These are phyloP conservation scores for Ceyx melanurus DNA, from an alignment of 2,113 vertebrate genomes.

Conservation along the genomic window DNA sequence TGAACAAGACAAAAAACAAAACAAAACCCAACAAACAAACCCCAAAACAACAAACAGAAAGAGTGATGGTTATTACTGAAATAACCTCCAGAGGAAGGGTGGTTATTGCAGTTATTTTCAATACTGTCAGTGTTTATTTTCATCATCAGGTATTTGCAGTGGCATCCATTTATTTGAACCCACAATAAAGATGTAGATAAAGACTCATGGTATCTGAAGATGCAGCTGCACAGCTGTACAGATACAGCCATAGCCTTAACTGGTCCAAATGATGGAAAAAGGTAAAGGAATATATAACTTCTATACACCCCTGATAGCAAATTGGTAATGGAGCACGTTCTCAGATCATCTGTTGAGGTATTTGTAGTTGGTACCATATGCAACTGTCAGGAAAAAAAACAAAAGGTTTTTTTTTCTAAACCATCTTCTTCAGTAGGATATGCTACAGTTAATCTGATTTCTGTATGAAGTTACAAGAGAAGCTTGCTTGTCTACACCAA, in stretches of 20 bases:
- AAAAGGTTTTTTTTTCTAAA: not conserved
- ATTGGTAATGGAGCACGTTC: not conserved
- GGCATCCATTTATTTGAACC: not conserved
- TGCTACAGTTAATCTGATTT: not conserved
- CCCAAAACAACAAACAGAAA: not conserved
- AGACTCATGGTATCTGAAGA: not conserved
- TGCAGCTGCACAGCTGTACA: not conserved
- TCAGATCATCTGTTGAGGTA: not conserved
- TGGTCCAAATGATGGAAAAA: not conserved
- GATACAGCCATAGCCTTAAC: not conserved
- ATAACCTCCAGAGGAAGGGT: not conserved
- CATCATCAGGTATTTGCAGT: fast-evolving
- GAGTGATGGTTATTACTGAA: not conserved
- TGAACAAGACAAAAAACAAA: not conserved
- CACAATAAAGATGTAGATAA: not conserved
- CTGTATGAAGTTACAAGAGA: not conserved
- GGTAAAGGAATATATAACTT: not conserved
- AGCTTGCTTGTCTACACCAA: not conserved
- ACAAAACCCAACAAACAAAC: no score
- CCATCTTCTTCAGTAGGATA: not conserved
- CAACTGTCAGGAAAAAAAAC: not conserved
- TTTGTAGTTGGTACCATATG: not conserved
- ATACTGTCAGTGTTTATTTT: not conserved
- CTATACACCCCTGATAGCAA: not conserved
- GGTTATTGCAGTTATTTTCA: not conserved